phyloP scores from a whole-genome alignment of 2,797 vertebrate species.

The Pelochelys cantorii region DNA sequence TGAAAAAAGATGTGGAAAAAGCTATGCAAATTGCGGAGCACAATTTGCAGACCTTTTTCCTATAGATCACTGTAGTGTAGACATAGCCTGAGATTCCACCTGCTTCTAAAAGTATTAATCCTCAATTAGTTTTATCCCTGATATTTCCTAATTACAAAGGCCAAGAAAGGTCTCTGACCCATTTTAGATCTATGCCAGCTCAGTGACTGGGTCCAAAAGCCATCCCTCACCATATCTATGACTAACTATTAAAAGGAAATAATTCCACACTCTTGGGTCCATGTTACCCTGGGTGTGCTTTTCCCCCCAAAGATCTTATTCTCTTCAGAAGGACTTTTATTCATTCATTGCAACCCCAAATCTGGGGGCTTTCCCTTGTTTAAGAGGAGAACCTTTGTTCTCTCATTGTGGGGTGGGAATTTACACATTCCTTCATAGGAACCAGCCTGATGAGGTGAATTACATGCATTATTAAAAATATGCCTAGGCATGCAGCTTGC shows the following conservation, averaged over 20 bases:
- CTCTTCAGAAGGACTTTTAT: not conserved
- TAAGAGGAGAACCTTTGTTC: not conserved
- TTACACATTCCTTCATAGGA: not conserved
- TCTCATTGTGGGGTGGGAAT: not conserved
- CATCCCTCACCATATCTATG: not conserved
- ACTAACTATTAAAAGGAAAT: not conserved
- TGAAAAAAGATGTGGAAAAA: no score
- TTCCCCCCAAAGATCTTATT: not conserved
- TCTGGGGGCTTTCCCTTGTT: not conserved
- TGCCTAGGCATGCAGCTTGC: not conserved
- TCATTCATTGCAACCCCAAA: not conserved
- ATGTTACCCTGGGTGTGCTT: not conserved
- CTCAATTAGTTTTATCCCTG: not conserved
- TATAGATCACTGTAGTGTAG: no score
- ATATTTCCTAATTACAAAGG: no score
- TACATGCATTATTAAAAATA: not conserved
- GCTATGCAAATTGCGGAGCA: no score
- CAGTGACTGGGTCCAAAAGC: no score
- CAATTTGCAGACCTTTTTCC: no score
- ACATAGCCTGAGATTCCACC: not conserved
- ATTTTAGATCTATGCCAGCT: no score
- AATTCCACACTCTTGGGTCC: not conserved
- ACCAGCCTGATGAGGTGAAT: not conserved
- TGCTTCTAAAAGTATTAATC: not conserved
- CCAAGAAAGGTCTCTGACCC: no score